Evolutionary conservation across 1,140 invertebrate genomes (phyloP), one percentile per base, ranked within the genome.

Genomic region (Sinonovacula constricta): DNA sequence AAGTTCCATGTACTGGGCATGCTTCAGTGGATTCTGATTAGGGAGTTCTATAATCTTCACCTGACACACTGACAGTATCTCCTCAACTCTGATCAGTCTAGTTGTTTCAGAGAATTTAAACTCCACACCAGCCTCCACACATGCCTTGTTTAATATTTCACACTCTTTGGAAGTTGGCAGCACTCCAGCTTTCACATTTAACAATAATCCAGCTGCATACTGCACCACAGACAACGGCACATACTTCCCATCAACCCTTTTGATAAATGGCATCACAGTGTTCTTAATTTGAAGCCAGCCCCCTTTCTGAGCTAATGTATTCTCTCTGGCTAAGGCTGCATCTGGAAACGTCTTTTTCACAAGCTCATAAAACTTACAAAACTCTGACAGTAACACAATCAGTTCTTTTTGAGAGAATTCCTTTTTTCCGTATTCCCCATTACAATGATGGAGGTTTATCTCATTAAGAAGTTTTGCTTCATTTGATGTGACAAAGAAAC

Each of bases 231-330:
- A 97, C n/a, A 98, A 89, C 14, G 97, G 97, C 66, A 99, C 96
- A 91, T 95, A 97, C 90, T 97, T 96, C 83, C 95, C 94, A 67
- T 95, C 57, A 12, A 45, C 30, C 57, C 88, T 60, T 59, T 81
- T 74, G 0, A 97, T 97, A 88, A 97, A 98, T 3, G 97, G 97
- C 57, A 98, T 96, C 34, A 98, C 96, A 0, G 96, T 97, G 87
- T 96, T 96, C 88, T 98, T 98, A 77, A 98, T 97, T 57, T 96
- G 93, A 81, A 98, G 96, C 90, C 98, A 98, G 57, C 97, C 97
- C 70, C 66, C 86, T 39, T 26, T 81, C 60, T 72, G 69, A n/a
- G 33, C 28, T 31, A 67, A 53, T 45, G 39, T 65, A n/a, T 66
- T 59, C 18, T 45, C 66, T 30, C 24, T 12, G n/a, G 53, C 28